Base-by-base conservation (phyloP, 2,797 vertebrate species). In the Rhinichthys osculus region DNA sequence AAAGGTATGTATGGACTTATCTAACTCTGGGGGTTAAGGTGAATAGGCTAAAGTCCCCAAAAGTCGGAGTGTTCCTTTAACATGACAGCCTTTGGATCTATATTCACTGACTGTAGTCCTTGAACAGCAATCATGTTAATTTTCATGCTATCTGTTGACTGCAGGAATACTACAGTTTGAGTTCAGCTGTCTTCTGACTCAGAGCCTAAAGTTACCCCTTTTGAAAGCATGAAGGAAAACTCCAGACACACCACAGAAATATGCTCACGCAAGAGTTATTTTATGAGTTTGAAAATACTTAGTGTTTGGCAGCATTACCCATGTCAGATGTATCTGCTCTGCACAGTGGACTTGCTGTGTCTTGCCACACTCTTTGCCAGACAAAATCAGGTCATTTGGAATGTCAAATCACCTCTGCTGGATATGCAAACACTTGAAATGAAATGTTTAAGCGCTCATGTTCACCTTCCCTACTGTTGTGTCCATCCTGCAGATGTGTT, bases 311-410 rank as follows among this genome's bases (percentile, higher is more conserved):
- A 78, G 44, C 19, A 33, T n/a, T 78, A 30, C 8, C 17, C 4
- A 42, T 38, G 52, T 30, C 23, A 72, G 52, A 72, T 54, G 33
- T 42, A 11, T 82, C 82, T 67, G 42, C 30, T 76, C 40, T 44
- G 82, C 57, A 11, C 64, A 30, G 30, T 59, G n/a, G 66, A 72
- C 76, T 72, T 85, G 67, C 67, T 64, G 27, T 47, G 77, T 85
- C 77, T 85, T 85, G 83, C 66, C 74, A 70, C 17, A 57, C 59
- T 30, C 42, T 83, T 40, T 50, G 19, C 21, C 47, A 54, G 17
- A 76, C 47, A 71, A 71, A 47, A 71, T 27, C 10, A 11, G 33
- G 59, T 19, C 13, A 38, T 71, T 73, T 44, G 19, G 40, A 85
- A 72, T 79, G 77, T 73, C 2, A 57, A 47, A 71, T 85, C 74